phyloP scores from a whole-genome alignment of 2,888 invertebrate species.

The Agonopterix heracliana region DNA sequence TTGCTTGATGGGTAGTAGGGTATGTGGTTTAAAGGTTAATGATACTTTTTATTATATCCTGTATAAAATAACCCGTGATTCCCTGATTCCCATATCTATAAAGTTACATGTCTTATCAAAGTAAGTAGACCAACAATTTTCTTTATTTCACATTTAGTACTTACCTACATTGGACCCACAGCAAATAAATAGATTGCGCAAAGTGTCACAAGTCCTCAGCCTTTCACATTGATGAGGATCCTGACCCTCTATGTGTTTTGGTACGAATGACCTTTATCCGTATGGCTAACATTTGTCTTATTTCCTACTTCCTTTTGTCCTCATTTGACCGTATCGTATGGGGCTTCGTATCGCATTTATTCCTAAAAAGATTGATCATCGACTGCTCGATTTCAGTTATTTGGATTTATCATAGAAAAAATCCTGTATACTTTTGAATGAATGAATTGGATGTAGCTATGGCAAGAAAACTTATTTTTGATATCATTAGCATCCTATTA shows the following conservation, averaged over 20 bases:
- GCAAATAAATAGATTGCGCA: conserved; percentile 6
- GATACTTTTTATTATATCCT: too few species aligned
- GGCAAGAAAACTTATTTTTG: background rate
- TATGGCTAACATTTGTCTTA: background rate
- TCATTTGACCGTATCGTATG: background rate
- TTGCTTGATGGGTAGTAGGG: too few species aligned
- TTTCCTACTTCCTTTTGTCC: background rate
- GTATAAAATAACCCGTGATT: too few species aligned
- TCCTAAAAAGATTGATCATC: background rate
- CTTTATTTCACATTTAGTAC: too few species aligned
- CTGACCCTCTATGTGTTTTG: background rate
- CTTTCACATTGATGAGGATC: conserved; percentile 1
- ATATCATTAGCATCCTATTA: too few species aligned
- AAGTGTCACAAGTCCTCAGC: conserved; percentile 4
- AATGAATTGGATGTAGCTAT: background rate
- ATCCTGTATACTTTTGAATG: background rate
- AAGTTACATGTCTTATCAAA: too few species aligned
- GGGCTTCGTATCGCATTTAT: too few species aligned
- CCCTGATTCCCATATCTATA: too few species aligned
- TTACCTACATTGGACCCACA: background rate
- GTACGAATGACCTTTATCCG: background rate
- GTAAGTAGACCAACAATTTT: too few species aligned
- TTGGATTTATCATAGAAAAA: background rate
- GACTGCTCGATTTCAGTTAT: background rate
- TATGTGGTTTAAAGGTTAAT: too few species aligned